Conservation (phyloP, 92 coral and sea anemone species). For the Scolanthus callimorphus region DNA sequence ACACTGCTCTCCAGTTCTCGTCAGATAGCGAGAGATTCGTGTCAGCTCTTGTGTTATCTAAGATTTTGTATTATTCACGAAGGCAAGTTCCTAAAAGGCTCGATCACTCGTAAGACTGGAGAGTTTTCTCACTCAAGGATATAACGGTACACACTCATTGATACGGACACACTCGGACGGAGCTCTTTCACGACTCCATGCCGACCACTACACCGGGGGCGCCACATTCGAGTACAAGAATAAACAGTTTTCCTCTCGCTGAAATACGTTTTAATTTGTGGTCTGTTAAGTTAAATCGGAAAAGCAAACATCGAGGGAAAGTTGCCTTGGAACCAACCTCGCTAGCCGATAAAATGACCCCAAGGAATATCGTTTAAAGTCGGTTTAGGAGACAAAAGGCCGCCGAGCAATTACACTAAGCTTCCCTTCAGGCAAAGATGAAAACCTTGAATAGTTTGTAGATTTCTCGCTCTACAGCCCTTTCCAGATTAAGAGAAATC, state of each 20-base stretch:
- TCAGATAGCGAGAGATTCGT: not conserved
- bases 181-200: too few relatives aligned
- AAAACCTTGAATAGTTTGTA: constrained; percentile 15
- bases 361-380: constrained; percentile 64
- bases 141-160: too few relatives aligned
- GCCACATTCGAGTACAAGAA: not conserved
- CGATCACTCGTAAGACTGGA: too few relatives aligned
- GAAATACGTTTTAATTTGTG: constrained; percentile 4
- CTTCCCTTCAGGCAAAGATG: constrained; percentile 25
- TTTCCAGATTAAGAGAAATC: too few relatives aligned
- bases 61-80: not conserved
- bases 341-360: constrained; percentile 49
- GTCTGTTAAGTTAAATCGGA: constrained; percentile 8
- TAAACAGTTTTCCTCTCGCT: constrained; percentile 3
- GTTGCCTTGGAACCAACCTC: constrained; percentile 10
- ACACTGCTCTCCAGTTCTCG: constrained; percentile 5
- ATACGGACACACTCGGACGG: too few relatives aligned
- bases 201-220: too few relatives aligned
- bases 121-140: too few relatives aligned
- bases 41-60: not conserved
- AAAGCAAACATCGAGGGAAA: constrained; percentile 23
- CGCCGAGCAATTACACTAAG: constrained; percentile 39
- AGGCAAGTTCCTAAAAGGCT: too few relatives aligned
- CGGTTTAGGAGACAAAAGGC: constrained; percentile 51
- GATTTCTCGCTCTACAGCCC: too few relatives aligned